Evolutionary conservation across 2,113 vertebrate species (phyloP).

Genomic region (Emydura subglobosa): DNA sequence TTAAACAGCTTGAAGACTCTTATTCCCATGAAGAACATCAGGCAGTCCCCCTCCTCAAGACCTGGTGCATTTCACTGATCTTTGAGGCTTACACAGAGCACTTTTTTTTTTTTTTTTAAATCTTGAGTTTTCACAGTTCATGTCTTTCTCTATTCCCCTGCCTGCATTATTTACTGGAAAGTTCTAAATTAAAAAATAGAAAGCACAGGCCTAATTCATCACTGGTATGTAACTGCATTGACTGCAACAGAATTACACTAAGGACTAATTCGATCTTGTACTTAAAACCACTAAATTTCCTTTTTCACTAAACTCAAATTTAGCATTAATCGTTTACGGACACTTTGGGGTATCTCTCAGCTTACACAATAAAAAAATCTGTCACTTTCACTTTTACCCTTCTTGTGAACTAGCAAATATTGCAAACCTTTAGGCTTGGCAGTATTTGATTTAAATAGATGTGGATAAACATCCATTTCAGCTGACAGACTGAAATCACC

Average conservation of each 20-base stretch:
- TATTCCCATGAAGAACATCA: background rate
- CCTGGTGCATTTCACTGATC: background rate
- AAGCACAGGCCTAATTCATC: background rate
- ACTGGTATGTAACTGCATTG: background rate
- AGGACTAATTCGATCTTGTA: background rate
- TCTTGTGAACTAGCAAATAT: background rate
- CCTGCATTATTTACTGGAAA: background rate
- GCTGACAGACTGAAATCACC: background rate
- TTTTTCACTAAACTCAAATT: background rate
- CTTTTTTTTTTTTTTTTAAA: background rate
- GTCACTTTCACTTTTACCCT: background rate
- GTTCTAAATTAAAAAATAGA: background rate
- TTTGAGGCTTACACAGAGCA: background rate
- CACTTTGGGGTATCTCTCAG: background rate
- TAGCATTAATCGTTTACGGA: background rate
- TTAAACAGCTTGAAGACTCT: background rate
- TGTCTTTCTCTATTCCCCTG: background rate
- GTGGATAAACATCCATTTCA: background rate
- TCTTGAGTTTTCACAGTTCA: background rate
- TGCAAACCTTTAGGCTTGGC: background rate
- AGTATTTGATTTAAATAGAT: background rate
- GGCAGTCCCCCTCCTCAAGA: background rate
- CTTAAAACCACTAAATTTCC: accelerated
- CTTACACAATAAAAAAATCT: background rate
- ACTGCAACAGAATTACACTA: background rate